Evolutionary conservation across 2,888 invertebrate genomes (phyloP).

Genomic region (Dasysyrphus tricinctus): DNA sequence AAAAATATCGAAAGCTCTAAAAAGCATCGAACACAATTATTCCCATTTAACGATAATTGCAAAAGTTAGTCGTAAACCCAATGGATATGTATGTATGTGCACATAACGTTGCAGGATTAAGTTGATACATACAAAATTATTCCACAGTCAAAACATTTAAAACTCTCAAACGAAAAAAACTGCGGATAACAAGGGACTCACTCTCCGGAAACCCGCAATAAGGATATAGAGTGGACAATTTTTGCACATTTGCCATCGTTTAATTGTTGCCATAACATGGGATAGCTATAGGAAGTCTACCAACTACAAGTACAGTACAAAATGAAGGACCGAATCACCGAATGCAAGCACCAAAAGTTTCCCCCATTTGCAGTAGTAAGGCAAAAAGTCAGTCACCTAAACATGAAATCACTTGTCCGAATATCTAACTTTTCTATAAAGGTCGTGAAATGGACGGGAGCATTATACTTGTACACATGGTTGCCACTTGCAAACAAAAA

Average conservation of each 20-base stretch:
- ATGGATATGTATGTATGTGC: slow-evolving; percentile 25
- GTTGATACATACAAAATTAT: slow-evolving; percentile 55
- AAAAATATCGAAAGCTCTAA: not conserved
- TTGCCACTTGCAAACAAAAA: too few relatives aligned
- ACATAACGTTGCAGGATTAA: slow-evolving; percentile 29
- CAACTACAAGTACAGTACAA: slow-evolving; percentile 9
- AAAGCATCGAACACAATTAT: slow-evolving; percentile 37
- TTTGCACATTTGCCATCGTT: slow-evolving; percentile 46
- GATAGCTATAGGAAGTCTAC: slow-evolving; percentile 40
- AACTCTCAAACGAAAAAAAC: slow-evolving; percentile 57
- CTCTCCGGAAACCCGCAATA: slow-evolving; percentile 13
- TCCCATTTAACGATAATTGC: slow-evolving; percentile 55
- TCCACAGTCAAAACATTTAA: slow-evolving; percentile 65
- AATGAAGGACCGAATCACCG: slow-evolving; percentile 30
- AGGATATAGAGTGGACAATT: slow-evolving; percentile 35
- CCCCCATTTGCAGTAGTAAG: slow-evolving; percentile 10
- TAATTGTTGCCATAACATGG: slow-evolving; percentile 64
- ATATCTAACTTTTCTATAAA: slow-evolving; percentile 28
- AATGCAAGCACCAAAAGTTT: slow-evolving; percentile 49
- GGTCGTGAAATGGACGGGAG: slow-evolving; percentile 11
- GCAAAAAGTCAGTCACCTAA: slow-evolving; percentile 39
- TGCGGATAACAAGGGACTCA: slow-evolving; percentile 19
- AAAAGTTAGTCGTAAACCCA: slow-evolving; percentile 58
- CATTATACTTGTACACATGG: not conserved
- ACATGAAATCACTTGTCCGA: slow-evolving; percentile 34